Base-by-base conservation (phyloP, 1,140 invertebrate genomes). In the Carposina sasakii region DNA sequence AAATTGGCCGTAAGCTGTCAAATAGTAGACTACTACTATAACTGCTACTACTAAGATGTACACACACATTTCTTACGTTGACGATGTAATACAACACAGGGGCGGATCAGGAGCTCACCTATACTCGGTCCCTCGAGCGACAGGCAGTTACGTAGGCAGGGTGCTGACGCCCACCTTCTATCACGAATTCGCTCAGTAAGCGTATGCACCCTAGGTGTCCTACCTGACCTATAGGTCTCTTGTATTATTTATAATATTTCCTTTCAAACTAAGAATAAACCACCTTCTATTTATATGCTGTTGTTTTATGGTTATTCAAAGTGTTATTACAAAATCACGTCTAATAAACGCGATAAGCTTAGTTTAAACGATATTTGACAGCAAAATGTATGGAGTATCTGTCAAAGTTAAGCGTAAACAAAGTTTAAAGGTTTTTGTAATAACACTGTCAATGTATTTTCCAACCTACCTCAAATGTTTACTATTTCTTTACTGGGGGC, bases 121-220 rank as follows among this genome's bases (percentile, higher is more conserved):
- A 34, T 83, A 81, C 57, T 63, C 72, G 19, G 48, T 74, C 60
- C 75, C 76, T 23, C 68, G 69, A 1, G 59, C 68, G 12, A 55
- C 70, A 4, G 65, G 73, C 60, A 71, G 72, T 58, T 78, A 60
- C 60, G 67, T 74, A 63, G 76, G 79, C 26, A 62, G 78, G 4
- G 64, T 73, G 49, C 71, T 71, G 43, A 81, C 76, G 42, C 79
- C 79, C 42, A 77, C 72, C 22, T 83, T 76, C 63, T 81, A 74
- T 77, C 76, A 76, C 56, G 70, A 76, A 48, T 57, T 67, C 45
- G 68, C 68, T 54, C 74, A 79, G 76, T 83, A 83, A 83, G 76
- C 64, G 26, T 22, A 40, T 42, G 47, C 55, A 52, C 51, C 44
- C 52, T 69, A 60, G 70, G 57, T 77, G 70, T 70, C 63, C 55